A percentile compares a stretch with the other conserved stretches of the same genome.
These are phyloP conservation scores for Bombylius major DNA, from an alignment of 2,888 invertebrate genomes.

Conservation along the genomic window DNA sequence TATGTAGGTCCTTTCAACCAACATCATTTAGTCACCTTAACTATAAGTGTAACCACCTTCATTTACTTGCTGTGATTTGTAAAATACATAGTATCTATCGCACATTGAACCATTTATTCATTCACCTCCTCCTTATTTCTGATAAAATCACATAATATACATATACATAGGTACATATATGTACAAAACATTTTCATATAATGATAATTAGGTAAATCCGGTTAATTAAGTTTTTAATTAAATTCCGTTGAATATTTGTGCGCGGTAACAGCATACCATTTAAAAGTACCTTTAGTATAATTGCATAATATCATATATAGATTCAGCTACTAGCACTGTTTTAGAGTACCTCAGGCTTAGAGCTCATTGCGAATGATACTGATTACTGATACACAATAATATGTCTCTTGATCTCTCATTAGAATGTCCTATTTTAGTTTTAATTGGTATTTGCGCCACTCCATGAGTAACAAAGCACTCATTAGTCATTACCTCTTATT, in stretches of 20 bases:
- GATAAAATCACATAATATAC: background rate
- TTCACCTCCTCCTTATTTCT: too few relatives aligned
- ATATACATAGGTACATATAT: background rate
- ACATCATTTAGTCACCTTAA: too few relatives aligned
- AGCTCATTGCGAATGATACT: background rate
- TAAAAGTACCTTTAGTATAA: too few relatives aligned
- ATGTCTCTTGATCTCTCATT: constrained; percentile 15
- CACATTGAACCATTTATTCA: too few relatives aligned
- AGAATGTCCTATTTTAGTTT: constrained; percentile 17
- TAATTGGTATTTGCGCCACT: constrained; percentile 17
- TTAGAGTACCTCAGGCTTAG: too few relatives aligned
- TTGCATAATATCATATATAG: too few relatives aligned
- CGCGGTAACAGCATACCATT: background rate
- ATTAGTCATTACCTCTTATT: background rate
- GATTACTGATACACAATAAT: constrained; percentile 4
- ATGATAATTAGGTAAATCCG: constrained; percentile 17
- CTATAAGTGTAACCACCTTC: too few relatives aligned
- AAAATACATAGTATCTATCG: too few relatives aligned
- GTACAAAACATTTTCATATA: constrained; percentile 3
- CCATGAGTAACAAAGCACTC: constrained; percentile 11
- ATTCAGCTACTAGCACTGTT: too few relatives aligned
- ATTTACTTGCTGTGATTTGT: too few relatives aligned
- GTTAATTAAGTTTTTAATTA: constrained; percentile 18
- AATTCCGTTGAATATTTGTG: constrained; percentile 16
- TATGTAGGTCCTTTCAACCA: too few relatives aligned